A percentile compares a stretch with the other conserved stretches of the same genome.
These are phyloP conservation scores for Megaceryle alcyon DNA, from an alignment of 2,797 vertebrate genomes.

Conservation along the genomic window DNA sequence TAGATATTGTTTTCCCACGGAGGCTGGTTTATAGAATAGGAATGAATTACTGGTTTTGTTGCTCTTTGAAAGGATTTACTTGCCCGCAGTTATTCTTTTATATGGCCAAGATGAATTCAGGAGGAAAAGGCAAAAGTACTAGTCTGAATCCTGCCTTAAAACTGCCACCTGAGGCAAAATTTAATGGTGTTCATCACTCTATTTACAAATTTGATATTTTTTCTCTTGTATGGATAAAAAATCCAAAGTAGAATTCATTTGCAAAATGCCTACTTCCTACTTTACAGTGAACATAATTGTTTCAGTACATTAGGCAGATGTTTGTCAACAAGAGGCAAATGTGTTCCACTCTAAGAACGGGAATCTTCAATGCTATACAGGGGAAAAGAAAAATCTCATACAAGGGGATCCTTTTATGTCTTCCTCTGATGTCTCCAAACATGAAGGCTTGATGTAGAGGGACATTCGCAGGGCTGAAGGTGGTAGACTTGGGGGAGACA, in stretches of 20 bases:
- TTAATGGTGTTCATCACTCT: not conserved
- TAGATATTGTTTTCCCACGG: not conserved
- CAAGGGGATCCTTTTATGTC: not conserved
- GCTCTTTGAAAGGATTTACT: not conserved
- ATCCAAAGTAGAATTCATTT: not conserved
- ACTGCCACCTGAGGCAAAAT: not conserved
- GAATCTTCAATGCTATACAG: not conserved
- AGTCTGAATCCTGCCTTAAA: not conserved
- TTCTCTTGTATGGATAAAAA: not conserved
- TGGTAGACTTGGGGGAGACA: not conserved
- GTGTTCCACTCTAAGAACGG: not conserved
- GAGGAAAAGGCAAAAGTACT: not conserved
- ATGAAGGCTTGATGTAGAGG: not conserved
- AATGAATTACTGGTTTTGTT: not conserved
- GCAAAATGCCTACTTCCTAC: not conserved
- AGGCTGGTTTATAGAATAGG: not conserved
- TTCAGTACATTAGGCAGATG: not conserved
- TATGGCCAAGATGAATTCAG: not conserved
- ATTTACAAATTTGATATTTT: slow-evolving; percentile 1
- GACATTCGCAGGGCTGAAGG: not conserved
- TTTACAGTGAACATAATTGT: not conserved
- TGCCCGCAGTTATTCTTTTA: not conserved
- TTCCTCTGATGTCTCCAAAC: not conserved
- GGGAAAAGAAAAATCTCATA: not conserved
- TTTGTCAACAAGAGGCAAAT: not conserved